Base-by-base conservation (phyloP, 2,888 invertebrate genomes). In the Idaea biselata region DNA sequence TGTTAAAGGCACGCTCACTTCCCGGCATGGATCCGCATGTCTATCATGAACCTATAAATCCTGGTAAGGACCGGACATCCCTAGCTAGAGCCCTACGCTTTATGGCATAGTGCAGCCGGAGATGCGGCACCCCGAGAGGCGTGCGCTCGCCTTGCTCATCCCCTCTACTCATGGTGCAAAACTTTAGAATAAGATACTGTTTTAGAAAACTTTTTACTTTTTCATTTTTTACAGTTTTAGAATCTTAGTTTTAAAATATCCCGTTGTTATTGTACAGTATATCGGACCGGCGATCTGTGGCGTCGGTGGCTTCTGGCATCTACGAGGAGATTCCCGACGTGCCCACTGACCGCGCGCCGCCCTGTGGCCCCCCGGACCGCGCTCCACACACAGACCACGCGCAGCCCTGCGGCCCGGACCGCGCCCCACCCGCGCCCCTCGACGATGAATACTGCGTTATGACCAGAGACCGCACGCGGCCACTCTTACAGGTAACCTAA, bases 291-390 rank as follows among this genome's bases (percentile, higher is more conserved):
- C 91, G 94, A 6, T 95, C 95, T 0, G 90, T 94, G 31, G 86
- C 92, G 58, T 95, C 95, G 0, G 77, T 94, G 4, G 93, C 94
- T 18, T 95, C 95, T 0, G 95, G 95, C 57, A 94, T 95, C 70
- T 95, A 95, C 81, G 95, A 95, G 76, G 95, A 95, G 84, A 95
- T 95, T 68, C 83, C 93, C 0, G 95, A 95, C 62, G 73, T 80
- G 66, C 83, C 86, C n/a, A 72, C 64, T 16, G 57, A 55, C 44
- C 31, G 18, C 58, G 60, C 62, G 18, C 44, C 55, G 16, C 33
- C 18, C 3, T 0, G 18, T 33, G 6, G 14, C 3, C 59, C 18
- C 55, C 17, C 60, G 17, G 18, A 1, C 8, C 60, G 33, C 44
- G n/a, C 56, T 53, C 25, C 17, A n/a, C n/a, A n/a, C 11, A 8